Percentiles rank a stretch among this genome's conserved stretches.
Evolutionary conservation across 2,888 invertebrate species (phyloP).

Genomic region (Drosophila anomelani): DNA sequence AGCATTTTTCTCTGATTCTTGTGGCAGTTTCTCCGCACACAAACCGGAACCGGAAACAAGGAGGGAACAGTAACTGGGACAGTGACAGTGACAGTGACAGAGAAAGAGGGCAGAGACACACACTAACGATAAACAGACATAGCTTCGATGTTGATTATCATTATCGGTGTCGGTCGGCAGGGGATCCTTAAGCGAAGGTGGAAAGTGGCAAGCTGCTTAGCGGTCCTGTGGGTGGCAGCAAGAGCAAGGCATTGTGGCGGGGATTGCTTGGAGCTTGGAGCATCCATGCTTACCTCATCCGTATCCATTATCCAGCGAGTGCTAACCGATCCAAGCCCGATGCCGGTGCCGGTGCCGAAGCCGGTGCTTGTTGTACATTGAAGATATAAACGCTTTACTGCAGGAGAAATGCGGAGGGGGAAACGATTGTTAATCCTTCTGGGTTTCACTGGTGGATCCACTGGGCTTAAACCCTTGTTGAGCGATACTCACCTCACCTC

Average conservation of each 20-base stretch:
- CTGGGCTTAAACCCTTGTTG: background rate
- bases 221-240: conserved; percentile 63
- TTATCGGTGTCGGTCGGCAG: conserved; percentile 33
- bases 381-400: conserved; percentile 19
- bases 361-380: conserved; percentile 1
- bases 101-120: conserved; percentile 16
- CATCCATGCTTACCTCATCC: conserved; percentile 17
- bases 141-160: conserved; percentile 30
- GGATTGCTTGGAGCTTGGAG: background rate
- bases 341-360: background rate
- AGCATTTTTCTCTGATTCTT: background rate
- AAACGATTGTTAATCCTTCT: conserved; percentile 13
- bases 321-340: conserved; percentile 1
- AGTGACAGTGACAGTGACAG: conserved; percentile 4
- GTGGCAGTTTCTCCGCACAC: conserved; percentile 5
- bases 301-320: conserved; percentile 1
- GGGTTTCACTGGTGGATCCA: background rate
- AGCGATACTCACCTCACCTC: conserved; percentile 93
- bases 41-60: conserved; percentile 4
- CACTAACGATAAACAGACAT: conserved; percentile 45
- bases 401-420: background rate
- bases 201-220: conserved; percentile 15
- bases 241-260: conserved; percentile 42
- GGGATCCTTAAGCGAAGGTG: conserved; percentile 21
- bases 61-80: conserved; percentile 12